Evolutionary conservation across 2,888 invertebrate species (phyloP).

Genomic region (Polydrusus pterygomalis): DNA sequence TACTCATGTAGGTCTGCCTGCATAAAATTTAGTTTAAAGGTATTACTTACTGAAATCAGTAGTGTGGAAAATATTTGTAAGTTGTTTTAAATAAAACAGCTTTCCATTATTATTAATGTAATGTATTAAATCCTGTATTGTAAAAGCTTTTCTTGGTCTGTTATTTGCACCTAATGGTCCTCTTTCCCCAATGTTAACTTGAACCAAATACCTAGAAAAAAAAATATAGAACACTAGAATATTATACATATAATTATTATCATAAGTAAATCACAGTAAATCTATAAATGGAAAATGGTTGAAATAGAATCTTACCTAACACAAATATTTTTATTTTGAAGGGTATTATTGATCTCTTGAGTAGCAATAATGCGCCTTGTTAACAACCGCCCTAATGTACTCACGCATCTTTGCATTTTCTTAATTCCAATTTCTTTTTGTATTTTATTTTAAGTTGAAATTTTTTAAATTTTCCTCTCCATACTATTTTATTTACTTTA

Average conservation of each 20-base stretch:
- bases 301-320: slow-evolving; percentile 1
- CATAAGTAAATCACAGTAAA: no score
- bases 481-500: no score
- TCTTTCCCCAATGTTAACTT: not conserved
- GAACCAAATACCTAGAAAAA: slow-evolving; percentile 14
- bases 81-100: slow-evolving; percentile 48
- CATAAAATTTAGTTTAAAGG: no score
- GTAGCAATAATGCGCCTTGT: not conserved
- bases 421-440: no score
- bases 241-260: no score
- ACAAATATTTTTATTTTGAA: not conserved
- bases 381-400: not conserved
- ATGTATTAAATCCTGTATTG: slow-evolving; percentile 41
- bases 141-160: slow-evolving; percentile 2
- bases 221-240: not conserved
- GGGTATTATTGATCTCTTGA: not conserved
- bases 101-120: slow-evolving; percentile 42
- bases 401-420: slow-evolving; percentile 16
- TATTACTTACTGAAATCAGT: slow-evolving; percentile 51
- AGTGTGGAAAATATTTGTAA: slow-evolving; percentile 49
- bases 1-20: no score
- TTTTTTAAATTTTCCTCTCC: no score
- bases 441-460: no score
- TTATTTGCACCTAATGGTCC: not conserved
- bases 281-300: no score